Evolutionary conservation across 2,113 vertebrate genomes (phyloP).

Genomic region (Prionailurus viverrinus): DNA sequence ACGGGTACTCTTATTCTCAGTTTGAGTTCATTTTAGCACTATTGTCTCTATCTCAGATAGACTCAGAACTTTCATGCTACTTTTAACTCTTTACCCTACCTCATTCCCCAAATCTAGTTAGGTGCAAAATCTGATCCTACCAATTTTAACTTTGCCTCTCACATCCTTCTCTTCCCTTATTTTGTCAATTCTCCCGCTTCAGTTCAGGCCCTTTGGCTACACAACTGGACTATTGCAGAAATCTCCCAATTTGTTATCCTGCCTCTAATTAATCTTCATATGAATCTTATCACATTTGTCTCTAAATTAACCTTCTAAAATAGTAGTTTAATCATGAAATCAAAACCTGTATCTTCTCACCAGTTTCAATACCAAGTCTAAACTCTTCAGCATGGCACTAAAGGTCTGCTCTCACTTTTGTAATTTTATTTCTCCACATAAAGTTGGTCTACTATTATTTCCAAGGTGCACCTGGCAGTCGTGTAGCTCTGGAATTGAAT

Average conservation of each 20-base stretch:
- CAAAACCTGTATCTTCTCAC: not conserved
- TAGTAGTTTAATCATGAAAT: not conserved
- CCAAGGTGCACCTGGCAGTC: not conserved
- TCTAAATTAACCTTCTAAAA: constrained; percentile 29
- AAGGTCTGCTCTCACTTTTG: not conserved
- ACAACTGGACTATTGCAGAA: not conserved
- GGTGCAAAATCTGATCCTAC: not conserved
- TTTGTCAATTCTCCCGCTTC: not conserved
- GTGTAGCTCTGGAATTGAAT: not conserved
- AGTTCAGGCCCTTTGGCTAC: not conserved
- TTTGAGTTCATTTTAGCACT: not conserved
- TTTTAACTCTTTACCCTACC: not conserved
- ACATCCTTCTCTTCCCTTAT: not conserved
- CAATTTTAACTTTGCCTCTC: not conserved
- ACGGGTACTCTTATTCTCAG: not conserved
- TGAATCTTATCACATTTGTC: not conserved
- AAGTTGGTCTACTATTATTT: not conserved
- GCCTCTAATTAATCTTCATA: not conserved
- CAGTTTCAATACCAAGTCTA: not conserved
- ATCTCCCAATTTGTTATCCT: not conserved
- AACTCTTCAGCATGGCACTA: not conserved
- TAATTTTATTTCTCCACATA: not conserved
- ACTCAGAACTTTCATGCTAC: not conserved
- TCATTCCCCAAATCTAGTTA: not conserved
- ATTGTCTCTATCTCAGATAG: not conserved